These are phyloP conservation scores for Amblyornis subalaris DNA, from an alignment of 2,113 vertebrate species.

Conservation along the genomic window DNA sequence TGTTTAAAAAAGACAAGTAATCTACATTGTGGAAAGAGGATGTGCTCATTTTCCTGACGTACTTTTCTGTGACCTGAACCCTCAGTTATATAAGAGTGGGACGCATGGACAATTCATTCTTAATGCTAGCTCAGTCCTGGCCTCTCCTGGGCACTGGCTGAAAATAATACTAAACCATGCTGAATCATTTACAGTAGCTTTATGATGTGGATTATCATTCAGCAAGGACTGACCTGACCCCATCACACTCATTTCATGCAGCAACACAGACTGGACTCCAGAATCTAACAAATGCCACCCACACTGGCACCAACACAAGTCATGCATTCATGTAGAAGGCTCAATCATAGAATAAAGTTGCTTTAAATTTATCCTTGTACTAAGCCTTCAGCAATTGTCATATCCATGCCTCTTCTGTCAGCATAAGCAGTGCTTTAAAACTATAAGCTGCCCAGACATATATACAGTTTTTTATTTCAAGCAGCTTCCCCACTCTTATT, in stretches of 20 bases:
- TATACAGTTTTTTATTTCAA: neutral
- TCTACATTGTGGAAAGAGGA: neutral
- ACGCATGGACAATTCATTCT: constrained; percentile 31
- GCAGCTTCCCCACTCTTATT: neutral
- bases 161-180: constrained; percentile 56
- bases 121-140: constrained; percentile 56
- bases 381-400: neutral
- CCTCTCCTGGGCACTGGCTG: constrained; percentile 65
- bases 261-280: neutral
- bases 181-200: constrained; percentile 51
- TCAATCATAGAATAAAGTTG: neutral
- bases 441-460: neutral
- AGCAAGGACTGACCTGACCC: constrained; percentile 21
- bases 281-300: neutral
- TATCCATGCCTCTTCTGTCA: neutral
- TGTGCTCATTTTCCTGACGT: neutral
- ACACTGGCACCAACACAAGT: neutral
- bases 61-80: neutral
- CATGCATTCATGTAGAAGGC: neutral
- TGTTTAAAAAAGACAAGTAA: neutral
- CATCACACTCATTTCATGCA: constrained; percentile 2
- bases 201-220: constrained; percentile 47
- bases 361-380: constrained; percentile 3
- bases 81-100: neutral
- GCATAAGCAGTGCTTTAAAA: neutral